A percentile compares a stretch with the other conserved stretches of the same genome.
Evolutionary conservation across 2,888 invertebrate species (phyloP).

Genomic region (Gisinianus flammeolus): DNA sequence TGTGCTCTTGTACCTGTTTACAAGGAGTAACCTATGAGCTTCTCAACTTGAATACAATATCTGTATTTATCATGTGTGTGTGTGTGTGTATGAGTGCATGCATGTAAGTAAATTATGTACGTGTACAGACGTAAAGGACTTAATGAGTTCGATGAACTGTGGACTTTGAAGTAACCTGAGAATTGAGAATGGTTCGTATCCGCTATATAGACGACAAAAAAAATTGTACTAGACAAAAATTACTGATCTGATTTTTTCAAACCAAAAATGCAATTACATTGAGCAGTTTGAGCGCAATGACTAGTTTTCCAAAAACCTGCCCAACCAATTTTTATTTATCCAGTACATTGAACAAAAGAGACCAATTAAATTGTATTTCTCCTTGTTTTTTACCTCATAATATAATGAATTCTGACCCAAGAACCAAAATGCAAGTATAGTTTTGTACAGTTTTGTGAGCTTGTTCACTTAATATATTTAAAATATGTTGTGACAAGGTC

Average conservation of each 20-base stretch:
- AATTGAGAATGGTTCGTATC: constrained; percentile 24
- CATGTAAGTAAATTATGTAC: constrained; percentile 6
- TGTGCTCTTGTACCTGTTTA: not conserved
- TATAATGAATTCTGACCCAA: not conserved
- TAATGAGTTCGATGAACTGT: constrained; percentile 31
- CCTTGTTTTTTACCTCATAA: not conserved
- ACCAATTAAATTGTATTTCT: not conserved
- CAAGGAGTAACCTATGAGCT: not conserved
- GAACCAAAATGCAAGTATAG: not conserved
- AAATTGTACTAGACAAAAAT: not conserved
- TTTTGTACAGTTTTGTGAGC: not conserved
- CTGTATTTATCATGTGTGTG: not conserved
- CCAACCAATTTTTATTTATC: not conserved
- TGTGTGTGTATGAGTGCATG: not conserved
- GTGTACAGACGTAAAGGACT: not conserved
- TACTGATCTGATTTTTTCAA: constrained; percentile 11
- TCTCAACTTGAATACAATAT: not conserved
- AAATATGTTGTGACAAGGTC: constrained; percentile 15
- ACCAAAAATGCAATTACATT: no score
- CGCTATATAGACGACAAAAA: constrained; percentile 14
- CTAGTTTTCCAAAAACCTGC: no score
- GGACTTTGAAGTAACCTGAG: constrained; percentile 10
- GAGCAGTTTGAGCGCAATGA: no score
- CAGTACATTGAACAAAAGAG: not conserved
- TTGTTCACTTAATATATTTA: not conserved